Evolutionary conservation across 2,888 invertebrate species (phyloP).

Genomic region (Apotomis capreana): DNA sequence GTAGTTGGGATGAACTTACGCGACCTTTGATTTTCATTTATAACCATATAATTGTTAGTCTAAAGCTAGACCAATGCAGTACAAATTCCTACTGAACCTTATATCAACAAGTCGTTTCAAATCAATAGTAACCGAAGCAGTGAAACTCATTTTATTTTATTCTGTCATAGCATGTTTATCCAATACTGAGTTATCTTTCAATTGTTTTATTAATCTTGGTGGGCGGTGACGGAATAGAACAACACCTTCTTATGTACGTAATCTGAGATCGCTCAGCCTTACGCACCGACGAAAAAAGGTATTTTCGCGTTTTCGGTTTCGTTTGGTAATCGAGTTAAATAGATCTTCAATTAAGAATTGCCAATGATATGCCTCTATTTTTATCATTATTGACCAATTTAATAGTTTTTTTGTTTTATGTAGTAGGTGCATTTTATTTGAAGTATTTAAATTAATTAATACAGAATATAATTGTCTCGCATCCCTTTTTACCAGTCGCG

Average conservation of each 20-base stretch:
- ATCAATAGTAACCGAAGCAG: background rate
- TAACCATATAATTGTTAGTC: no score
- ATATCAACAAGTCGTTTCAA: background rate
- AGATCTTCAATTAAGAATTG: background rate
- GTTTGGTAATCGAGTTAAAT: background rate
- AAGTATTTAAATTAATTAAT: no score
- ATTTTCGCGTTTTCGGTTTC: background rate
- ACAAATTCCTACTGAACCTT: no score
- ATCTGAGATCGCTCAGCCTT: constrained; percentile 41
- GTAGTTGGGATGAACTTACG: no score
- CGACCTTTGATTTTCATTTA: no score
- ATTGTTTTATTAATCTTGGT: constrained; percentile 56
- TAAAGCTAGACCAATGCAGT: no score
- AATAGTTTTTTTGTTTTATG: no score
- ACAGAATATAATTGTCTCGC: no score
- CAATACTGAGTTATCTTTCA: constrained; percentile 42
- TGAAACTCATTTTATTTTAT: background rate
- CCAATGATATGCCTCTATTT: no score
- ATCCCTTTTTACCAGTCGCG: no score
- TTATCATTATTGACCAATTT: no score
- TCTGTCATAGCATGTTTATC: constrained; percentile 5
- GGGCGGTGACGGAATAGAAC: constrained; percentile 77
- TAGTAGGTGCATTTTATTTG: no score
- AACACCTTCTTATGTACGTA: constrained; percentile 70
- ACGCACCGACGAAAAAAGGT: constrained; percentile 6